Evolutionary conservation across 1,140 invertebrate species (phyloP), one percentile per base, ranked within the genome.

Genomic region (Macrocentrus cingulum): DNA sequence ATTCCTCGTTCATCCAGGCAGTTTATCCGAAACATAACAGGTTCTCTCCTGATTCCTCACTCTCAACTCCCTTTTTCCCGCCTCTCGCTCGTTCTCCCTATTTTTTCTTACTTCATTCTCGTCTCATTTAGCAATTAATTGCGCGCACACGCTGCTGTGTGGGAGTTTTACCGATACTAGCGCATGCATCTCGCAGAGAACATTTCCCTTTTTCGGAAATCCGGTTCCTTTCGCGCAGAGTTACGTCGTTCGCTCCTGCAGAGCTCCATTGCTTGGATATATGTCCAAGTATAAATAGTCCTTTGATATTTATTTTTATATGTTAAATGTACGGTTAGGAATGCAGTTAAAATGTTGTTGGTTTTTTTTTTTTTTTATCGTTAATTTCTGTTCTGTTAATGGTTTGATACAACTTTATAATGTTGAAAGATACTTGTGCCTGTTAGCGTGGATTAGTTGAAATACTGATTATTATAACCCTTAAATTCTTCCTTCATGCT

Each of bases 181-280:
- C 15, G 36, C 32, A 18, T 70, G 69, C 69, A 62, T 70, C 59
- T 45, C 63, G 46, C 37, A 16, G 20, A 37, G 51, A n/a, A n/a
- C 8, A 66, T 74, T 72, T 69, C 61, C 74, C 72, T 73, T 76
- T 75, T 74, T 72, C 68, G 72, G 72, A 75, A 76, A 75, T 74
- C 69, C 71, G 69, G 67, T 66, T 70, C 61, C 66, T 66, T 50
- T n/a, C 34, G 59, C 42, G 18, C 13, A 32, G 22, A 19, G 34
- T 11, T 5, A 51, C 36, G n/a, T 37, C 19, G 18, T 13, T 20
- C 19, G 5, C 6, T 22, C 19, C 16, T 22, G 22, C 13, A 23
- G n/a, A 39, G n/a, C n/a, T n/a, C n/a, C n/a, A n/a, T n/a, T n/a
- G n/a, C n/a, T n/a, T n/a, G n/a, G n/a, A n/a, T n/a, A n/a, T n/a